Base-by-base conservation (phyloP, 2,113 vertebrate genomes). In the Chloropsis cyanopogon region DNA sequence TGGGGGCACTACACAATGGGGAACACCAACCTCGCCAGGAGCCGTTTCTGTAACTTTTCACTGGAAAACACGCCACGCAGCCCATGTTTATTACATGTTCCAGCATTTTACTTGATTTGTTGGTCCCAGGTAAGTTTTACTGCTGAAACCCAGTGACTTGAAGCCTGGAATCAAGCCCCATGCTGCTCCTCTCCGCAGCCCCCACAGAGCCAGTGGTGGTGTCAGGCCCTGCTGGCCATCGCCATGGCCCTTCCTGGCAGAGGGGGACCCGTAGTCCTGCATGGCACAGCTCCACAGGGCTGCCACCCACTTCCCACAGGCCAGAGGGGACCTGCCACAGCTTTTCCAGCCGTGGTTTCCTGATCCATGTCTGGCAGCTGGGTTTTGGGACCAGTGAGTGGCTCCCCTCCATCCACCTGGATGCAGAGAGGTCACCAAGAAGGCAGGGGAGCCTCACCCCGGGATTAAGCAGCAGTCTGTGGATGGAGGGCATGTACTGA, bases 1-100 rank as follows among this genome's bases (percentile, higher is more conserved):
- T 95, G 95, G 95, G 94, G 95, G 95, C 96, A 96, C 85, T 0
- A 11, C 95, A 95, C 95, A 96, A 96, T 78, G 83, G 95, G 93
- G 96, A 96, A 96, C 96, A 97, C 96, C 95, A 95, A 90, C 95
- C 95, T 93, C n/a, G 88, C 92, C 92, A 61, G 92, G 93, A 97
- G 93, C 81, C 10, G 7, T 96, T 97, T 77, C 75, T 96, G 92
- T 86, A 92, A 93, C 68, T 95, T 96, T 84, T 96, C 90, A 81
- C 85, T 86, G 68, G 85, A 80, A 96, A 92, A 90, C 92, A 83
- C 0, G 10, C 83, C 90, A 92, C 4, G 1, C 90, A 81, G 72
- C 25, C 93, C 75, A 86, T 46, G 69, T 96, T 97, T 97, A 97
- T 93, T 96, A 60, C 90, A 94, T 95, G 94, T 97, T 96, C 64